Conservation (phyloP, 2,113 vertebrate species). For the Passer domesticus region DNA sequence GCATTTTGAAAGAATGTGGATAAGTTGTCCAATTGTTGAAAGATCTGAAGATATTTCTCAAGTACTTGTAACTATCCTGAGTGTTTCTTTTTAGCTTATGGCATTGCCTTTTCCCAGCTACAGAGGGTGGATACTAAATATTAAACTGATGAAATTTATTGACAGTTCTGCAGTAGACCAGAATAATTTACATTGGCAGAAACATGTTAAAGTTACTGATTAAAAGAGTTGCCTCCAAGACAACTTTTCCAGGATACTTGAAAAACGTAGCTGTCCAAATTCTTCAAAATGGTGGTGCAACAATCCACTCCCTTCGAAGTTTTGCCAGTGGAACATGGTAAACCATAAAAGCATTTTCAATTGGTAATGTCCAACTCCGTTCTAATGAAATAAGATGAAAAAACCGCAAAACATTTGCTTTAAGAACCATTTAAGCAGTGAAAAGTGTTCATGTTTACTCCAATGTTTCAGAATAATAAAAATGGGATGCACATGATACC, state of each 20-base stretch:
- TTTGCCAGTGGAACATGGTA: not conserved
- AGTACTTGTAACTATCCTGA: not conserved
- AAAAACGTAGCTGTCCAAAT: not conserved
- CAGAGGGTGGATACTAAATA: not conserved
- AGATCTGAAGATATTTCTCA: constrained; percentile 31
- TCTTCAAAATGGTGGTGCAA: not conserved
- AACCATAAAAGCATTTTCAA: not conserved
- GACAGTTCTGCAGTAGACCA: not conserved
- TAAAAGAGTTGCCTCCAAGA: not conserved
- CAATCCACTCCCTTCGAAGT: not conserved
- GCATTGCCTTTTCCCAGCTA: not conserved
- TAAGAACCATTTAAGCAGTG: not conserved
- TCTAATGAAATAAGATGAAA: not conserved
- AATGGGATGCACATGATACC: not conserved
- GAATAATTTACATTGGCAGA: not conserved
- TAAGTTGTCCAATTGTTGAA: not conserved
- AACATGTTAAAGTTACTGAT: not conserved
- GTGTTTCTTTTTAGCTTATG: not conserved
- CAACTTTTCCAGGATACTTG: not conserved
- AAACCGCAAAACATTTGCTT: not conserved
- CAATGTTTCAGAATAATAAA: not conserved
- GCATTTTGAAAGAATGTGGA: constrained; percentile 11
- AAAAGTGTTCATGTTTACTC: not conserved
- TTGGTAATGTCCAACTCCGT: not conserved
- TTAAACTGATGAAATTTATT: not conserved